Evolutionary conservation across 1,140 invertebrate species (phyloP), one percentile per base, ranked within the genome.

Genomic region (Papilio polyxenes): DNA sequence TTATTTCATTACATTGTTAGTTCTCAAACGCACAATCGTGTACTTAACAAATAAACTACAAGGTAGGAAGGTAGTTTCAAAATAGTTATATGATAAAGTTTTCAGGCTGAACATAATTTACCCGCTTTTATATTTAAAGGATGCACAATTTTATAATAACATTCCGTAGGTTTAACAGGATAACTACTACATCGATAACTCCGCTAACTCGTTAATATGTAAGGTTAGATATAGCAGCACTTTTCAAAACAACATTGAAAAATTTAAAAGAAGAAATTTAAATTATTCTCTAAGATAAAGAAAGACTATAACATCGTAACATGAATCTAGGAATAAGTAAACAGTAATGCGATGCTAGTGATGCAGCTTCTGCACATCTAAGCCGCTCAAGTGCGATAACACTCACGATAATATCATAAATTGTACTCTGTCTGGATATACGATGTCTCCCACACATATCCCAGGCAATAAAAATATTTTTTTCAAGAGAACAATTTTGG

Each of bases 301-400:
- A 31, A 11, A 3, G 31, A 65, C 23, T 4, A 44, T 3, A 6
- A 7, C 7, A 44, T 2, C 40, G 40, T 44, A 6, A 7, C 40
- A 65, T 65, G 62, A 65, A 65, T 23, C 23, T 3, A 65, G 23
- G 23, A 65, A 31, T 72, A 37, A 72, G 65, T 72, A 37, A 72
- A 72, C 65, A 37, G 65, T 37, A 72, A 72, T 13, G 37, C 2
- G 65, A 40, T 11, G 11, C 23, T 37, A 15, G 23, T 72, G 13
- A 13, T 13, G 65, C 23, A 23, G 11, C 13, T 40, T 72, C 31
- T 72, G 23, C 31, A 37, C 65, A 37, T 72, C 65, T 72, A 72
- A 72, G 23, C 65, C 65, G 13, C 65, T 72, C 31, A 72, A 72
- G 31, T 37, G 31, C 65, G 65, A 72, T 72, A 72, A 72, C 65